Evolutionary conservation across 2,797 vertebrate genomes (phyloP), one percentile per base, ranked within the genome.

Genomic region (Euthynnus affinis): DNA sequence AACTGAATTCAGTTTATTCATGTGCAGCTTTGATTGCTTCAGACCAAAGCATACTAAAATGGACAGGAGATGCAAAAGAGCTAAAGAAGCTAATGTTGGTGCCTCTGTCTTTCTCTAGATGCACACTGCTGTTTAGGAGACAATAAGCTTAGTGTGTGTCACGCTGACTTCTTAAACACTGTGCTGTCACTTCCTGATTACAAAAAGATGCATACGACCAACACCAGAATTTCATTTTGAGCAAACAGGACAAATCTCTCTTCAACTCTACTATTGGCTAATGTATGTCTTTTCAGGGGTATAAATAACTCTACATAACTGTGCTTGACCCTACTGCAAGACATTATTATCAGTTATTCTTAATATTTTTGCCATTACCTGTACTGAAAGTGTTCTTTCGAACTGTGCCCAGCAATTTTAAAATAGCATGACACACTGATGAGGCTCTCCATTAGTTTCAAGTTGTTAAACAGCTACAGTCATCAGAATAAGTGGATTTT

Each of bases 331-430:
- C 5, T 13, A 5, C 37, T 25, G 12, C 10, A 42, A 22, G n/a
- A 60, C 48, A 34, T 58, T 29, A 20, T 63, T 40, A 59, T 44
- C 29, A 9, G 55, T 51, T 29, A 46, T 32, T 64, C 32, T 51
- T 32, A 48, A 46, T 46, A 29, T 46, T 46, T 46, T 67, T 58
- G 6, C 22, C 20, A 59, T 83, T 59, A 63, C 55, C 53, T 29
- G 8, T 23, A 46, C 44, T 18, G 18, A 42, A 25, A 72, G 25
- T 32, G 10, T 64, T 66, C 7, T 40, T 56, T 64, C 57, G 64
- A 51, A 74, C 61, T 80, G 29, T 71, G 60, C 29, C 49, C 15
- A 32, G 51, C 56, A 49, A 23, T 62, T 76, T 46, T 12, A 52
- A 65, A 56, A n/a, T 51, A 49, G 9, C 18, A 81, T 61, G 9